phyloP scores from a whole-genome alignment of 2,888 invertebrate species.

The Acleris emargana region DNA sequence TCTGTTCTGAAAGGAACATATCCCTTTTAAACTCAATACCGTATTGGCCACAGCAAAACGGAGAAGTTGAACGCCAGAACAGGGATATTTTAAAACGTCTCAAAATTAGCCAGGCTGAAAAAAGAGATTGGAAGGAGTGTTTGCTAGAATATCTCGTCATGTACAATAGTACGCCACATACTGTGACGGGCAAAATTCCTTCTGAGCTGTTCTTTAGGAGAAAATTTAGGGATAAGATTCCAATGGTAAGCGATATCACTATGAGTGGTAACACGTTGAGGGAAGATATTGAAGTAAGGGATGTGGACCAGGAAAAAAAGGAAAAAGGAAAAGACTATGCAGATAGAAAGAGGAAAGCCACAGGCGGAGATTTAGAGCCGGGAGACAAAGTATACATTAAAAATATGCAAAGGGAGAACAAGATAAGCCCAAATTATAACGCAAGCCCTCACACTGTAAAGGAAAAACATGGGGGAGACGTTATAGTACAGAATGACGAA shows the following conservation, averaged over 20 bases:
- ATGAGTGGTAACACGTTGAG: too few species aligned
- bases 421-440: background rate
- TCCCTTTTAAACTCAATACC: too few species aligned
- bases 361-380: background rate
- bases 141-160: slow-evolving; percentile 1
- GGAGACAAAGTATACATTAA: slow-evolving; percentile 11
- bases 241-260: background rate
- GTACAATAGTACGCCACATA: slow-evolving; percentile 16
- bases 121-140: too few species aligned
- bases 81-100: too few species aligned
- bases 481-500: slow-evolving; percentile 1
- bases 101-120: too few species aligned
- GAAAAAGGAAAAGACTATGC: slow-evolving; percentile 2
- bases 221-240: slow-evolving; percentile 3
- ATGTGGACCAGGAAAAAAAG: background rate
- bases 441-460: background rate
- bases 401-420: slow-evolving; percentile 3
- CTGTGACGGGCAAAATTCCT: background rate
- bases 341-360: slow-evolving; percentile 9
- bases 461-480: background rate
- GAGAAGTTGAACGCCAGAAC: too few species aligned
- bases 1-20: too few species aligned
- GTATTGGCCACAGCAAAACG: too few species aligned
- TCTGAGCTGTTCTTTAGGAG: slow-evolving; percentile 3
- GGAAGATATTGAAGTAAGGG: background rate